A percentile compares a stretch with the other conserved stretches of the same genome.
Evolutionary conservation across 2,113 vertebrate genomes (phyloP).

Genomic region (Odobenus rosmarus): DNA sequence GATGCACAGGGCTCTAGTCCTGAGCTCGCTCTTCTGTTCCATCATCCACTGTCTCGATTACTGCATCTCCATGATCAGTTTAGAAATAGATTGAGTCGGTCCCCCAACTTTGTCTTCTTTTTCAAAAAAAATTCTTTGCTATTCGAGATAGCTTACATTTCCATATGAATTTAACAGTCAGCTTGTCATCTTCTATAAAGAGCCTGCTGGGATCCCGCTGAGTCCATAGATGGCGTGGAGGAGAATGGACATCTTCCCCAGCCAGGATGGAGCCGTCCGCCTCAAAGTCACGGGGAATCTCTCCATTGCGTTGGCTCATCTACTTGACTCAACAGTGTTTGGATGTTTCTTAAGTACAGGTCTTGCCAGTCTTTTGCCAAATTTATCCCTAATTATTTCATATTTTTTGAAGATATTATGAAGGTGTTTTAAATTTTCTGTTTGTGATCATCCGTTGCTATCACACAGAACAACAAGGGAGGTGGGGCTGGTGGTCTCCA

Average conservation of each 20-base stretch:
- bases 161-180: not conserved
- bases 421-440: not conserved
- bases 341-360: not conserved
- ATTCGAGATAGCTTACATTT: not conserved
- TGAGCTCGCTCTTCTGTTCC: fast-evolving
- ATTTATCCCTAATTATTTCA: fast-evolving
- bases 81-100: fast-evolving
- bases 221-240: fast-evolving
- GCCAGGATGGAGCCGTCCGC: fast-evolving
- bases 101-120: not conserved
- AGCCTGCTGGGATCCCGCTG: not conserved
- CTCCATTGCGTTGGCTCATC: fast-evolving
- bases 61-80: fast-evolving
- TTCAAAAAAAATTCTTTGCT: fast-evolving
- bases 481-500: not conserved
- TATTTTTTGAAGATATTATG: not conserved
- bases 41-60: fast-evolving
- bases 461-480: too few species aligned
- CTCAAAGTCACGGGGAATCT: fast-evolving
- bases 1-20: fast-evolving
- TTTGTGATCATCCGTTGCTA: not conserved
- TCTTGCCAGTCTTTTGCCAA: not conserved
- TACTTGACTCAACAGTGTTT: fast-evolving
- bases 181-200: not conserved
- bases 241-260: fast-evolving